Percentiles rank a stretch among this genome's conserved stretches.
Conservation (phyloP, 2,888 invertebrate genomes). For the Lepas anatifera region DNA sequence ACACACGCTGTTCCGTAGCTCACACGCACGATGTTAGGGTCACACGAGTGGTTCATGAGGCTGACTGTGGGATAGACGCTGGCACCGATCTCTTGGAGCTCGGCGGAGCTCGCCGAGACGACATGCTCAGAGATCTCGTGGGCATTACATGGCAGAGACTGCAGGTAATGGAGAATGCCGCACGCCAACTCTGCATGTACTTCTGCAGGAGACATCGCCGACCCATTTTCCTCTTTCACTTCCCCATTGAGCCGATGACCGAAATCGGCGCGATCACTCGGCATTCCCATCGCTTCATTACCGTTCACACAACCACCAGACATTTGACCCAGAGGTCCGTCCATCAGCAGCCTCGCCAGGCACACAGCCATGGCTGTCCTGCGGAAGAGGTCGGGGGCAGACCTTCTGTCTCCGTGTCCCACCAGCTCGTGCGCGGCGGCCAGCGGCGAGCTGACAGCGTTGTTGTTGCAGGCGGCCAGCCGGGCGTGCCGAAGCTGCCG, state of each 20-base stretch:
- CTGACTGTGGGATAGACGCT: conserved; percentile 39
- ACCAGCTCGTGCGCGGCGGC: conserved; percentile 19
- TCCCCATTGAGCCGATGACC: neutral
- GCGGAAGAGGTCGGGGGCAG: conserved; percentile 31
- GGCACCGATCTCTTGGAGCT: conserved; percentile 34
- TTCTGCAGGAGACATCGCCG: conserved; percentile 24
- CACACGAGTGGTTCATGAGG: conserved; percentile 39
- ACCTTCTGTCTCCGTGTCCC: conserved; percentile 18
- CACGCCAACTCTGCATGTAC: conserved; percentile 30
- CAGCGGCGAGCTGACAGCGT: neutral
- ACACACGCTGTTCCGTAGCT: conserved; percentile 29
- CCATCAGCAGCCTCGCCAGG: neutral
- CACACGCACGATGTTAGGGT: conserved; percentile 38
- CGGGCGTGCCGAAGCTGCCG: neutral
- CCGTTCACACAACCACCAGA: no score
- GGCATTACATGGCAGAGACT: conserved; percentile 39
- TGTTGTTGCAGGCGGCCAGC: neutral
- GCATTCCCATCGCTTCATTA: neutral
- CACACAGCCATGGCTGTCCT: conserved; percentile 34
- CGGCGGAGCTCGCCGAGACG: conserved; percentile 23
- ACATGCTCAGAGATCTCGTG: conserved; percentile 38
- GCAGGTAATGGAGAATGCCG: conserved; percentile 34
- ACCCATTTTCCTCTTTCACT: neutral
- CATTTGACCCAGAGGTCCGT: neutral
- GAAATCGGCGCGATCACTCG: neutral